Evolutionary conservation across 2,888 invertebrate genomes (phyloP), one percentile per base, ranked within the genome.

Genomic region (Euzetes globulus): DNA sequence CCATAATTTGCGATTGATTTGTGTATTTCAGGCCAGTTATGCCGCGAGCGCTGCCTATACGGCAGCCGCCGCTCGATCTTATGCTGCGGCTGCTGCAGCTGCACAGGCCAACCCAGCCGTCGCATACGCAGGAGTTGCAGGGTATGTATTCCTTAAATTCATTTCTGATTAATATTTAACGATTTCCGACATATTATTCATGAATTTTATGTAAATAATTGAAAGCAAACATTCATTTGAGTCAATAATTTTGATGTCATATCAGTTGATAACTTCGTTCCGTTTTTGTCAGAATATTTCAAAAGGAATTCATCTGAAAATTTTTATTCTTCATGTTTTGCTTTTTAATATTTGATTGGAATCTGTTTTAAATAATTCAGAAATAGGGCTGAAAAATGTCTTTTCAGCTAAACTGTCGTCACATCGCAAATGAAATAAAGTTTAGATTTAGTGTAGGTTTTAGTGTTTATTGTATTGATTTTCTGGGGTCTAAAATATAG

Each of bases 81-180:
- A 80, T 76, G 80, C 80, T 55, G 80, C 81, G n/a, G 80, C 80
- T 33, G 80, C 80, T 6, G 81, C 81, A 13, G 81, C 80, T 73
- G 81, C 80, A 29, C 80, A 80, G 65, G 79, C 80, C 25, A 80
- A 80, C 76, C 79, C 80, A 63, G 78, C 79, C 55, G 79, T 80
- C 4, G 80, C 80, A 19, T 80, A 78, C 75, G 79, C 78, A 13
- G 78, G 78, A 22, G 78, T 78, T 29, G 77, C 79, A 68, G 79
- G 79, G 79, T 79, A 74, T 55, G 74, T 71, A 41, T 17, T n/a
- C 19, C 13, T 45, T 33, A 19, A n/a, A 52, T 25, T 73, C 29
- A 13, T 15, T 37, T 37, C 22, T 52, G 19, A 52, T 52, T 52
- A 52, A 22, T 37, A 25, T 65, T 19, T 65, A 29, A 65, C 29